These are phyloP conservation scores for Hyles vespertilio DNA, from an alignment of 1,140 invertebrate species.

Conservation along the genomic window DNA sequence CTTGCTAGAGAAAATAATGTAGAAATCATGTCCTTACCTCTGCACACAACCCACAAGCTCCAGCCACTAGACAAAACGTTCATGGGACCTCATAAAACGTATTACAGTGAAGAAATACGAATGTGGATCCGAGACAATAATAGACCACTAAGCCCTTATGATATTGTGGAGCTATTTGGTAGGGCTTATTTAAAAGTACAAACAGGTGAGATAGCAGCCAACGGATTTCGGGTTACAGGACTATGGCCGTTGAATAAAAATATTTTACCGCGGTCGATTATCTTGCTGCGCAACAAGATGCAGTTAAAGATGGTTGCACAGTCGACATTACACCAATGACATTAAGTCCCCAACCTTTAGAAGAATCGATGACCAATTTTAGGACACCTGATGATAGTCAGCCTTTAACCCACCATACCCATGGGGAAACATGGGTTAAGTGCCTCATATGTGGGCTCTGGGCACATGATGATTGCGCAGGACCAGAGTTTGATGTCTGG, in stretches of 20 bases:
- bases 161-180: slow-evolving; percentile 8
- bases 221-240: too few relatives aligned
- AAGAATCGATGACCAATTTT: too few relatives aligned
- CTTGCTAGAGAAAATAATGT: slow-evolving; percentile 40
- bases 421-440: slow-evolving; percentile 25
- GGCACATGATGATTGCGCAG: too few relatives aligned
- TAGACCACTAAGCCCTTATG: slow-evolving; percentile 28
- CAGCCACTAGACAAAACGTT: slow-evolving; percentile 63
- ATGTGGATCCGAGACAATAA: slow-evolving; percentile 32
- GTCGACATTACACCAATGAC: neutral
- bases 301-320: slow-evolving; percentile 28
- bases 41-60: slow-evolving; percentile 59
- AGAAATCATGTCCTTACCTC: slow-evolving; percentile 52
- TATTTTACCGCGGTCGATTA: too few relatives aligned
- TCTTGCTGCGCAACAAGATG: slow-evolving; percentile 7
- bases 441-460: slow-evolving; percentile 24
- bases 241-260: too few relatives aligned
- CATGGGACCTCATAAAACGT: slow-evolving; percentile 55
- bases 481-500: too few relatives aligned
- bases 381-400: too few relatives aligned
- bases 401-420: too few relatives aligned
- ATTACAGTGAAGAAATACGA: slow-evolving; percentile 29
- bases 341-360: too few relatives aligned
- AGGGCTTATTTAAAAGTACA: too few relatives aligned
- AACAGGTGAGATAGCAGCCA: too few relatives aligned